Evolutionary conservation across 2,113 vertebrate species (phyloP).

Genomic region (Acrocephalus kingi): DNA sequence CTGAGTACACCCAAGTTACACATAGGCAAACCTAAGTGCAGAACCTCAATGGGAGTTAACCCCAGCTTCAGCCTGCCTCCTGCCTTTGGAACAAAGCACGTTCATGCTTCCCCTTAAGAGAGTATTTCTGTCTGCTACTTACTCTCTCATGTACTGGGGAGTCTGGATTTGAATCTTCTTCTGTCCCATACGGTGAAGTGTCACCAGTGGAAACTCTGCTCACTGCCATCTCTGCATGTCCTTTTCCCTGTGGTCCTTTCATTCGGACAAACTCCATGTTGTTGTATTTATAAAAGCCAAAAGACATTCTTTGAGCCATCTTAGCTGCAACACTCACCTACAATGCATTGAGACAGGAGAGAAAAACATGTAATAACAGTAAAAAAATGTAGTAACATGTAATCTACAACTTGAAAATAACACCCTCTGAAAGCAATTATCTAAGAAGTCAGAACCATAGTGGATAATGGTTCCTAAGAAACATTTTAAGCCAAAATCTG

Average conservation of each 20-base stretch:
- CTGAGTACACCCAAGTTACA: neutral
- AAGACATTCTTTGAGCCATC: slow-evolving; percentile 98
- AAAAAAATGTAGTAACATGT: too few species aligned
- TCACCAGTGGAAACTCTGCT: slow-evolving; percentile 93
- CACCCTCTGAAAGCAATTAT: neutral
- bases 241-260: slow-evolving; percentile 98
- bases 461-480: neutral
- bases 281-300: slow-evolving; percentile 98
- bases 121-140: slow-evolving; percentile 53
- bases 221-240: slow-evolving; percentile 97
- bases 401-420: neutral
- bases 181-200: slow-evolving; percentile 91
- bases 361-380: neutral
- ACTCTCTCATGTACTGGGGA: slow-evolving; percentile 91
- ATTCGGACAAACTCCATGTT: slow-evolving; percentile 99
- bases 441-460: neutral
- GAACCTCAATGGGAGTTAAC: neutral
- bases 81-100: neutral
- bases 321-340: slow-evolving; percentile 98
- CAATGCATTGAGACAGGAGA: neutral
- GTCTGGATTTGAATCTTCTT: slow-evolving; percentile 88
- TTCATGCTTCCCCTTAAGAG: neutral
- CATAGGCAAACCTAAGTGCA: neutral
- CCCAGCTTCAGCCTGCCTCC: neutral
- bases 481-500: neutral